A percentile compares a stretch with the other conserved stretches of the same genome.
phyloP scores from a whole-genome alignment of 1,140 invertebrate genomes.

The Drosophila jambulina region DNA sequence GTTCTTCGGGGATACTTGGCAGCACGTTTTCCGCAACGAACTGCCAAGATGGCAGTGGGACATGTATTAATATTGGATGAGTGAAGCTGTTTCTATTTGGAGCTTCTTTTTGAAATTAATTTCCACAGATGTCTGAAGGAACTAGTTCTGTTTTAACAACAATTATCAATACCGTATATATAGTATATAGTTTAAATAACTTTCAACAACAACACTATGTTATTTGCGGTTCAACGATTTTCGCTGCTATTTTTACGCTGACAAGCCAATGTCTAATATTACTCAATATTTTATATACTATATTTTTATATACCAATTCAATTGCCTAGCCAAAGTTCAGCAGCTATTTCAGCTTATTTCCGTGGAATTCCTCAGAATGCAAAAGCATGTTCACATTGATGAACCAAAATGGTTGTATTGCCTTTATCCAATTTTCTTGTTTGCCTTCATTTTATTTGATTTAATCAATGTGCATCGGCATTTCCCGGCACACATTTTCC shows the following conservation, averaged over 20 bases:
- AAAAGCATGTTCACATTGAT: constrained; percentile 33
- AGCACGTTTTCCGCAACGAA: constrained; percentile 9
- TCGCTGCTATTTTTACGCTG: neutral
- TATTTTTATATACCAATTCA: neutral
- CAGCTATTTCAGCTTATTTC: neutral
- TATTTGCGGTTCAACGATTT: neutral
- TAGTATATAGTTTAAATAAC: neutral
- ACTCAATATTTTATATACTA: neutral
- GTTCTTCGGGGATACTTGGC: constrained; percentile 25
- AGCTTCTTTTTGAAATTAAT: neutral
- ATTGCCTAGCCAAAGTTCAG: constrained; percentile 1
- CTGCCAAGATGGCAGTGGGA: constrained; percentile 2
- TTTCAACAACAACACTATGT: neutral
- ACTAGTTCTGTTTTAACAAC: neutral
- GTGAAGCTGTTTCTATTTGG: neutral
- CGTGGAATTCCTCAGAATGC: constrained; percentile 5
- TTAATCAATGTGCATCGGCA: constrained; percentile 67
- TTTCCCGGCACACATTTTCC: constrained; percentile 41
- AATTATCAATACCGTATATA: neutral
- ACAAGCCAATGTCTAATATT: neutral
- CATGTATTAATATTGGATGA: constrained; percentile 1
- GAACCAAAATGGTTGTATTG: constrained; percentile 35
- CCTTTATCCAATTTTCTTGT: constrained; percentile 73
- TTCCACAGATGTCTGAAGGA: neutral
- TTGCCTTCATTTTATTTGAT: constrained; percentile 73